Conservation (phyloP, 2,113 vertebrate species). For the Rutilus rutilus region DNA sequence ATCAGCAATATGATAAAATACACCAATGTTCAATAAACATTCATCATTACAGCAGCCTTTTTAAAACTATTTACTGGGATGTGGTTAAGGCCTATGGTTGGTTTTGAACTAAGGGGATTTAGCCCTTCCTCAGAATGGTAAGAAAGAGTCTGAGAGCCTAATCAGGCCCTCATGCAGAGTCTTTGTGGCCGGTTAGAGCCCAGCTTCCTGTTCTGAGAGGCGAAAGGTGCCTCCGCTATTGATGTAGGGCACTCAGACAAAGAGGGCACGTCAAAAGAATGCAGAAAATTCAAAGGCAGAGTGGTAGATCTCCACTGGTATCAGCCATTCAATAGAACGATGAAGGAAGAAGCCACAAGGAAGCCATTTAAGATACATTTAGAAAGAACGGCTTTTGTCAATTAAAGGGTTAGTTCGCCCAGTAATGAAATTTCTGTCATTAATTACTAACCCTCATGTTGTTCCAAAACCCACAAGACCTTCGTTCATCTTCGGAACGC, state of each 20-base stretch:
- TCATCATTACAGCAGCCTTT: not conserved
- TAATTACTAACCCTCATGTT: too few relatives aligned
- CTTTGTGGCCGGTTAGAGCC: slow-evolving; percentile 41
- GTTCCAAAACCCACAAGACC: too few relatives aligned
- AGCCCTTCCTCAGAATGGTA: slow-evolving; percentile 15
- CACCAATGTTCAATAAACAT: not conserved
- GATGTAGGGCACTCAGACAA: slow-evolving; percentile 39
- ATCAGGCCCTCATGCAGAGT: slow-evolving; percentile 45
- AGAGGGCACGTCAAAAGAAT: slow-evolving; percentile 46
- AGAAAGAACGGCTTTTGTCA: not conserved
- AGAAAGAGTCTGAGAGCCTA: slow-evolving; percentile 31
- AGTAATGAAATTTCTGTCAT: too few relatives aligned
- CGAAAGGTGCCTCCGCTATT: slow-evolving; percentile 43
- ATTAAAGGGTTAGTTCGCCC: not conserved
- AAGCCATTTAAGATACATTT: slow-evolving; percentile 45
- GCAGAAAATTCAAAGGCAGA: slow-evolving; percentile 42
- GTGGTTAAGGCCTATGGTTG: slow-evolving; percentile 6
- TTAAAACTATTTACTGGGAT: not conserved
- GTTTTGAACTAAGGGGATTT: slow-evolving; percentile 29
- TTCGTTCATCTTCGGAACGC: too few relatives aligned
- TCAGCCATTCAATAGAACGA: slow-evolving; percentile 44
- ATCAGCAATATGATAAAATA: not conserved
- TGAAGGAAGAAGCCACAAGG: slow-evolving; percentile 42
- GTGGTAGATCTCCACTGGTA: slow-evolving; percentile 51
- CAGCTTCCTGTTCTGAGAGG: slow-evolving; percentile 50